Evolutionary conservation across 2,113 vertebrate genomes (phyloP).

Genomic region (Vulpes lagopus): DNA sequence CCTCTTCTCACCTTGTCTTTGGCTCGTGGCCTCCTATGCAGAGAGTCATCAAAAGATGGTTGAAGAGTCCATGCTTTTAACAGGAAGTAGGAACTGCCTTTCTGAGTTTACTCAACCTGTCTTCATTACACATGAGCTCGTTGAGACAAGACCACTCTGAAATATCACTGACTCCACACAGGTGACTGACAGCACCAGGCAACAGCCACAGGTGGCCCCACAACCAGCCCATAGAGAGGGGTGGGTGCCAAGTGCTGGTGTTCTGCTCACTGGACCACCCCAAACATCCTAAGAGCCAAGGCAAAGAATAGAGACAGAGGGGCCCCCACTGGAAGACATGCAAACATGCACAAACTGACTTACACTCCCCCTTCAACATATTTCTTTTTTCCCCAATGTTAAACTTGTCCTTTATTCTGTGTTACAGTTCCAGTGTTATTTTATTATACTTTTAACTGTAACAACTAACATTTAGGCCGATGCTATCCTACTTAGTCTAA

Average conservation of each 20-base stretch:
- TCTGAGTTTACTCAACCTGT: fast-evolving
- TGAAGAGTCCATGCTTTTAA: neutral
- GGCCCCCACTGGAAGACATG: neutral
- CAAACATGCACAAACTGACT: neutral
- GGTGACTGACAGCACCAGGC: fast-evolving
- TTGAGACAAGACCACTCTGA: neutral
- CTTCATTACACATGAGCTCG: neutral
- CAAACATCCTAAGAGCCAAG: neutral
- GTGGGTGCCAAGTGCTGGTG: too few species aligned
- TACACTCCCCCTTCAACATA: fast-evolving
- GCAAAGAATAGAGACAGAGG: neutral
- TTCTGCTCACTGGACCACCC: neutral
- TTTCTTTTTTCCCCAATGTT: neutral
- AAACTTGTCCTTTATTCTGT: neutral
- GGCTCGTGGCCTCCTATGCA: neutral
- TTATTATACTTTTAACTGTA: neutral
- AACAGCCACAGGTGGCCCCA: fast-evolving
- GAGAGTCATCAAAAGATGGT: neutral
- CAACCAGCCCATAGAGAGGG: neutral
- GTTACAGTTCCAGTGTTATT: neutral
- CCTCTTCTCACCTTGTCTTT: neutral
- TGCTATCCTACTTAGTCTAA: neutral
- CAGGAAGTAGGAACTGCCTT: neutral
- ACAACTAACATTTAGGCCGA: neutral
- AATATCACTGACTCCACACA: neutral